Conservation (phyloP, 2,888 invertebrate genomes). For the Rhopalosiphum nymphaeae region DNA sequence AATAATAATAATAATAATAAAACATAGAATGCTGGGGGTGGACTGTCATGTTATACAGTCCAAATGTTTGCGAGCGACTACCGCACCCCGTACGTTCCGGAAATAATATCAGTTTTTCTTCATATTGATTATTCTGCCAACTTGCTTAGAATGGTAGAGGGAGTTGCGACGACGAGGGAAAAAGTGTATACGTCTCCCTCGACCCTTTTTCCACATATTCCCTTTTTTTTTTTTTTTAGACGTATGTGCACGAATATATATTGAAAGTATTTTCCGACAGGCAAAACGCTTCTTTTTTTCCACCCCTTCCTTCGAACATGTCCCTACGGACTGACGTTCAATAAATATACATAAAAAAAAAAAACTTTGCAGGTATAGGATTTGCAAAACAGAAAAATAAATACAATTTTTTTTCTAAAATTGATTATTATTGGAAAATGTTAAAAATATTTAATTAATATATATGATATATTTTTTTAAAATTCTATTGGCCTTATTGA, state of each 20-base stretch:
- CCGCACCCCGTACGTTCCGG: slow-evolving; percentile 50
- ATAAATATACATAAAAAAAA: slow-evolving; percentile 34
- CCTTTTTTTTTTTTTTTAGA: slow-evolving; percentile 48
- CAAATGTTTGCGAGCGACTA: slow-evolving; percentile 64
- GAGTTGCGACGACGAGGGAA: slow-evolving; percentile 50
- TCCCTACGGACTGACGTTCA: slow-evolving; percentile 59
- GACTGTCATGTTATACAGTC: slow-evolving; percentile 57
- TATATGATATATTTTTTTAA: background rate
- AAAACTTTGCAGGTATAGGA: slow-evolving; percentile 44
- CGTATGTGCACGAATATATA: slow-evolving; percentile 62
- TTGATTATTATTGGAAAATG: background rate
- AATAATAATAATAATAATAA: slow-evolving; percentile 43
- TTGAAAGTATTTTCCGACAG: slow-evolving; percentile 62
- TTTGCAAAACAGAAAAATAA: slow-evolving; percentile 12
- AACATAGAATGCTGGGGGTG: slow-evolving; percentile 45
- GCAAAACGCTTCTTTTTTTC: slow-evolving; percentile 58
- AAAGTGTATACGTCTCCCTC: slow-evolving; percentile 58
- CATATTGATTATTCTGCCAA: slow-evolving; percentile 65
- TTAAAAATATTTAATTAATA: background rate
- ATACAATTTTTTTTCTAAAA: slow-evolving; percentile 14
- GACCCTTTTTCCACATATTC: slow-evolving; percentile 60
- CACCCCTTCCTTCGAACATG: slow-evolving; percentile 57
- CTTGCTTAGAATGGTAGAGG: slow-evolving; percentile 44
- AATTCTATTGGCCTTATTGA: background rate
- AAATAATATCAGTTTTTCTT: slow-evolving; percentile 65